Evolutionary conservation across 2,888 invertebrate species (phyloP).

Genomic region (Fragum sueziense): DNA sequence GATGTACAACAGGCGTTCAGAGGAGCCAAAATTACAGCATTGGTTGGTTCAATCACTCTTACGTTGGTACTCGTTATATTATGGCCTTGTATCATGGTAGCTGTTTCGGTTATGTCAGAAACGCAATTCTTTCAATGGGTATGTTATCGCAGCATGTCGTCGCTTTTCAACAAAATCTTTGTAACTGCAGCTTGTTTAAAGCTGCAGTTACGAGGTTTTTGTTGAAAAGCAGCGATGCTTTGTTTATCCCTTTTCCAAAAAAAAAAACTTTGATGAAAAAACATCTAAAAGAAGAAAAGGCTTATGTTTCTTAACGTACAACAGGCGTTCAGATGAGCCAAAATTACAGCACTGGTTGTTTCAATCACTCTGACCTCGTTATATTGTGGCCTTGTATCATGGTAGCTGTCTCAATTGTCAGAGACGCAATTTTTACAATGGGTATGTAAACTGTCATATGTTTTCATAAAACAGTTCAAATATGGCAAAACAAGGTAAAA

Average conservation of each 20-base stretch:
- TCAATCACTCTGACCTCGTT: conserved; percentile 69
- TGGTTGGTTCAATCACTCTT: conserved; percentile 65
- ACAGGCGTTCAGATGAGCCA: conserved; percentile 69
- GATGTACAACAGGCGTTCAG: conserved; percentile 73
- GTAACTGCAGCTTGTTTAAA: too few relatives aligned
- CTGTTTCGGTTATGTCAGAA: conserved; percentile 67
- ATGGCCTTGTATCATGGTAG: conserved; percentile 75
- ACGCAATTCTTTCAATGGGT: conserved; percentile 75
- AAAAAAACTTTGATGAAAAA: not conserved
- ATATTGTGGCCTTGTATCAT: conserved; percentile 77
- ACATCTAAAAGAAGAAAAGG: conserved; percentile 30
- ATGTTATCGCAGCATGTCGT: conserved; percentile 25
- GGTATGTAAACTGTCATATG: conserved; percentile 65
- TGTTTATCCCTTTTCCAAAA: not conserved
- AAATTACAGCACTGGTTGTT: conserved; percentile 66
- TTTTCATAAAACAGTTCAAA: too few relatives aligned
- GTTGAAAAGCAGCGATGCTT: not conserved
- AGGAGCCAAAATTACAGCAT: conserved; percentile 66
- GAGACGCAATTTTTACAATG: conserved; percentile 68
- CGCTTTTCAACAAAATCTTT: too few relatives aligned
- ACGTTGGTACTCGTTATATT: conserved; percentile 72
- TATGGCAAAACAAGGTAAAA: too few relatives aligned
- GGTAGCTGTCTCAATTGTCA: conserved; percentile 66
- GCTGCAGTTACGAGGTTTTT: too few relatives aligned
- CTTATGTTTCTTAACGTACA: conserved; percentile 74